Evolutionary conservation across 2,888 invertebrate species (phyloP), one percentile per base, ranked within the genome.

Genomic region (Brenthis ino): DNA sequence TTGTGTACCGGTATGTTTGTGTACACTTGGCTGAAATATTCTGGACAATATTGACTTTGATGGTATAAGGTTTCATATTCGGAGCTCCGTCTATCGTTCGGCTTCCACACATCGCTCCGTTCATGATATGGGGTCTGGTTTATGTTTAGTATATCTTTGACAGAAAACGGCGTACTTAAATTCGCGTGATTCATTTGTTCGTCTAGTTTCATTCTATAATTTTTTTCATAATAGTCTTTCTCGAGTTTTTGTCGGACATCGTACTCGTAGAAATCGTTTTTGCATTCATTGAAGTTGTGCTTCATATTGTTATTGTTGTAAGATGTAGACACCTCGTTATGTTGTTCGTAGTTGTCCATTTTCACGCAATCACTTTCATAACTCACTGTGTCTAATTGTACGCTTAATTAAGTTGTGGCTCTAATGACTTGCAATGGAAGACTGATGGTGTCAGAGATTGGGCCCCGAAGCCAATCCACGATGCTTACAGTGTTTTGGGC

Each of bases 401-500:
- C 13, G 51, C 56, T 67, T 85, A 85, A 88, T 88, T 86, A 87
- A 79, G 82, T 75, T 84, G 88, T 83, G 81, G 84, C 82, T 81
- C 81, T 78, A 83, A 81, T 82, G 86, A 82, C 86, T 82, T 80
- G 83, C 87, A 80, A 75, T 79, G 85, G 85, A 83, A 87, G 88
- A 92, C 92, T 92, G 91, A 88, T 89, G 86, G 85, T 80, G 81
- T 79, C 80, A 75, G 80, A 82, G 86, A 85, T 87, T 84, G 84
- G 72, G 76, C 76, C 67, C 53, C 74, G 81, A 90, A 85, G 80
- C 92, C 91, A 91, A 91, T 91, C 87, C 84, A 85, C 79, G 83
- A 72, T 74, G 84, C 75, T 75, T 80, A 77, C 80, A 70, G 78
- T 74, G 72, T 74, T 75, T 71, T 83, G 86, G 92, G 92, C 86